These are phyloP conservation scores for Natrix natrix DNA, from an alignment of 2,797 vertebrate species.

Conservation along the genomic window DNA sequence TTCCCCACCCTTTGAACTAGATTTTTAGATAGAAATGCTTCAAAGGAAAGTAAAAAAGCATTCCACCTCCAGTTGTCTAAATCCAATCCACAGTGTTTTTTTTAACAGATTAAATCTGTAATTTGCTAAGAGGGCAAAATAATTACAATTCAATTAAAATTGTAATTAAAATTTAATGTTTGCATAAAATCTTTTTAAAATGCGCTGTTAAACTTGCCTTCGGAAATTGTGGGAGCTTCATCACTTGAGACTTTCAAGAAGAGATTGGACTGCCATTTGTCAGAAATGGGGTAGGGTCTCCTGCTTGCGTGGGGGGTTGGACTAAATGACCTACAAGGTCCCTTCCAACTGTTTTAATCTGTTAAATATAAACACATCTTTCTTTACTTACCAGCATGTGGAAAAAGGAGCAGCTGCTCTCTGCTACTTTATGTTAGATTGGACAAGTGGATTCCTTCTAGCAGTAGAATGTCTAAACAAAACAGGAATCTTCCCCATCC, in stretches of 20 bases:
- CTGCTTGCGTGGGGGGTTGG: too few species aligned
- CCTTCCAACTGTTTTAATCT: too few species aligned
- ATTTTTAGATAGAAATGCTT: neutral
- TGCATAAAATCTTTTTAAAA: neutral
- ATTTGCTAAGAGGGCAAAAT: neutral
- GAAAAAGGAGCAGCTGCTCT: neutral
- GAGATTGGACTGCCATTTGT: too few species aligned
- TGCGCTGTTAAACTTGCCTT: neutral
- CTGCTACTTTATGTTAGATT: neutral
- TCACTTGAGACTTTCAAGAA: too few species aligned
- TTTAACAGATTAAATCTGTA: neutral
- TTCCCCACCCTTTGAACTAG: neutral
- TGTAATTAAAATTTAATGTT: slow-evolving; percentile 7
- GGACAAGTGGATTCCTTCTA: neutral
- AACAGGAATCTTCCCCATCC: neutral
- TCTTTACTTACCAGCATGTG: neutral
- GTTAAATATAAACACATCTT: neutral
- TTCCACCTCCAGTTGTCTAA: neutral
- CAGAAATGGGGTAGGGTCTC: too few species aligned
- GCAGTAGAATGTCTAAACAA: neutral
- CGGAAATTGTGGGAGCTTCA: too few species aligned
- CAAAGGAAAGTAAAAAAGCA: neutral
- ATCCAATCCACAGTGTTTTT: neutral
- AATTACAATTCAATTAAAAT: neutral
- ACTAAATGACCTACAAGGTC: too few species aligned